Evolutionary conservation across 1,140 invertebrate species (phyloP).

Genomic region (Ceratoteleas bidentatus): DNA sequence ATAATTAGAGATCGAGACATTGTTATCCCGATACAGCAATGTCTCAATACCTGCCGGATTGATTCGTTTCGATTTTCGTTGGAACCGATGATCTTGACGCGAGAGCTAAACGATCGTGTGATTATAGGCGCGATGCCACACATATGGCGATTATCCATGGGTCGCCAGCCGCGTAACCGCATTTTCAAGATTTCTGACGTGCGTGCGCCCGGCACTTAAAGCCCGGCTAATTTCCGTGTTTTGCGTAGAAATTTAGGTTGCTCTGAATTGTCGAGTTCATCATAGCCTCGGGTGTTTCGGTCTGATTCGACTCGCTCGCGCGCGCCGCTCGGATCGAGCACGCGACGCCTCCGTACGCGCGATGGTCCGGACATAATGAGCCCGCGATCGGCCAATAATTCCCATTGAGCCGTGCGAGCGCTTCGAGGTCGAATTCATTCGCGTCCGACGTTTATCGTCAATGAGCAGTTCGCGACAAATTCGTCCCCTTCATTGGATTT

Average conservation of each 20-base stretch:
- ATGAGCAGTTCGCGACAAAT: conserved; percentile 33
- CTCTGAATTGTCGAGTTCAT: conserved; percentile 70
- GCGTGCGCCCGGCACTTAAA: conserved; percentile 71
- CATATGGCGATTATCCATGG: conserved; percentile 59
- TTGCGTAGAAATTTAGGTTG: conserved; percentile 76
- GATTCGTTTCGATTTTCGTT: not conserved
- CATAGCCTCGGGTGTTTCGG: conserved; percentile 68
- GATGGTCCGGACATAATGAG: conserved; percentile 60
- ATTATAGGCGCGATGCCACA: conserved; percentile 41
- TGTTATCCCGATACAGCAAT: too few species aligned
- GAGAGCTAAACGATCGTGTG: conserved; percentile 18
- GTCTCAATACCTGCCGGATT: not conserved
- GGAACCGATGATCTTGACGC: conserved; percentile 1
- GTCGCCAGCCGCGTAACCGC: conserved; percentile 63
- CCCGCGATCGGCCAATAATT: conserved; percentile 59
- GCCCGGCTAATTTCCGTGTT: conserved; percentile 69
- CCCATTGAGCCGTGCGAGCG: conserved; percentile 44
- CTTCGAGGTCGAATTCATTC: conserved; percentile 64
- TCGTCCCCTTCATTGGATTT: too few species aligned
- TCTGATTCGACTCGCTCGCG: conserved; percentile 70
- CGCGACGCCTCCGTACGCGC: conserved; percentile 64
- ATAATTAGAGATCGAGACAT: too few species aligned
- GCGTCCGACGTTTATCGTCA: conserved; percentile 54
- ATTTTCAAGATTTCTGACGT: conserved; percentile 71
- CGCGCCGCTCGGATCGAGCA: conserved; percentile 53